Conservation (phyloP, 2,888 invertebrate species). For the Microctonus hyperodae region DNA sequence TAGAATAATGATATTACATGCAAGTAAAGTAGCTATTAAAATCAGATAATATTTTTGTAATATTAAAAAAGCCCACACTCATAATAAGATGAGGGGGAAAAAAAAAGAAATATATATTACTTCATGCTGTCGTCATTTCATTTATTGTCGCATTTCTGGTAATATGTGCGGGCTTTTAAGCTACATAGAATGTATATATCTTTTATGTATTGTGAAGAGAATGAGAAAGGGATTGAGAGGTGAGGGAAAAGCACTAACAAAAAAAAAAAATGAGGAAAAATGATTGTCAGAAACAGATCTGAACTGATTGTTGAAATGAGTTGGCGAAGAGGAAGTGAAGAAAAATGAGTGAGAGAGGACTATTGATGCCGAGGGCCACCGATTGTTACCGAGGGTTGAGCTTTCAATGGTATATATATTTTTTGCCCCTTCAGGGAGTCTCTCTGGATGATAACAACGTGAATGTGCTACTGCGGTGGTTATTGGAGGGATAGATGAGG, state of each 20-base stretch:
- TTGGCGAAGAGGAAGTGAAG: neutral
- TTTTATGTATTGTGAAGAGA: too few species aligned
- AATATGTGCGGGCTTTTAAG: neutral
- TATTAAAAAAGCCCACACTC: neutral
- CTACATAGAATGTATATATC: too few species aligned
- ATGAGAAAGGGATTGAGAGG: too few species aligned
- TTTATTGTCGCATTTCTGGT: neutral
- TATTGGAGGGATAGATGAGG: neutral
- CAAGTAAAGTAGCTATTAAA: neutral
- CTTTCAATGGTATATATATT: slow-evolving; percentile 14
- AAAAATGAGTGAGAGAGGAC: neutral
- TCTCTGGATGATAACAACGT: slow-evolving; percentile 22
- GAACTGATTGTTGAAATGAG: neutral
- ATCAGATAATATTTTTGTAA: neutral
- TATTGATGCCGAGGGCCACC: slow-evolving; percentile 22
- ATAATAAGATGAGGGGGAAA: neutral
- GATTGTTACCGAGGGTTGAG: slow-evolving; percentile 29
- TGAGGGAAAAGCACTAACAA: neutral
- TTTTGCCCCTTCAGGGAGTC: slow-evolving; percentile 18
- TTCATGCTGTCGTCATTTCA: neutral
- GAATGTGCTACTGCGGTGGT: neutral
- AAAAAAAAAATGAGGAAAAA: neutral
- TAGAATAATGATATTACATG: neutral
- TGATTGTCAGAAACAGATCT: neutral
- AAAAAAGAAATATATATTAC: neutral